Conservation (phyloP, 2,797 vertebrate genomes). For the Florisuga fusca region DNA sequence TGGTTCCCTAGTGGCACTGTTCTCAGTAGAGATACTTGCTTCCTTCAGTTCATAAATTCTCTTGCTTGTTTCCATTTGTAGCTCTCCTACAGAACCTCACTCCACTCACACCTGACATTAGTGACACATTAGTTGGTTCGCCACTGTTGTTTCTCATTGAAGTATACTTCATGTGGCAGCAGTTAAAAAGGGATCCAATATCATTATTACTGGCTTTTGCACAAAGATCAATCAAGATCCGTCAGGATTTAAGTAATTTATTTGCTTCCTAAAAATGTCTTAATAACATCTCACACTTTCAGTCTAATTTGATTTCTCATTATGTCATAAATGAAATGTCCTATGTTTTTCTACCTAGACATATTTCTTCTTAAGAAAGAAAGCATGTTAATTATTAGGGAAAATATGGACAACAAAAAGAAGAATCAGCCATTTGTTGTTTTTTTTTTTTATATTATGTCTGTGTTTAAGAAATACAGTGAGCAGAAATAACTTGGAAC, state of each 20-base stretch:
- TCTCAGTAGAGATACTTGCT: slow-evolving; percentile 52
- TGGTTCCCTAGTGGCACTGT: slow-evolving; percentile 24
- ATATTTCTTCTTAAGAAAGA: not conserved
- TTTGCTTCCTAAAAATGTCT: not conserved
- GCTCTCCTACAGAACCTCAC: not conserved
- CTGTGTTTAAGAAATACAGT: not conserved
- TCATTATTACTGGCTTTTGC: not conserved
- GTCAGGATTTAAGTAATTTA: not conserved
- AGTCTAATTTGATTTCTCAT: not conserved
- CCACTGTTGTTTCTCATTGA: slow-evolving; percentile 1
- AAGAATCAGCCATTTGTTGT: not conserved
- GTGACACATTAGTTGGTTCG: slow-evolving; percentile 14
- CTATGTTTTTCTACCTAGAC: not conserved
- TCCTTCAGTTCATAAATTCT: slow-evolving; percentile 62
- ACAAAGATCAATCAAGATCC: not conserved
- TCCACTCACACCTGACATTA: not conserved
- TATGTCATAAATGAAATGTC: not conserved
- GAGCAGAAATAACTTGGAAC: not conserved
- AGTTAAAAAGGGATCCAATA: not conserved
- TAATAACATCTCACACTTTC: not conserved
- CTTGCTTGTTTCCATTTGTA: slow-evolving; percentile 51
- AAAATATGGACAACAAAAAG: not conserved
- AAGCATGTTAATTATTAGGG: not conserved
- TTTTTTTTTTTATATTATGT: not conserved
- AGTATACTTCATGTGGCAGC: not conserved